phyloP scores from a whole-genome alignment of 2,797 vertebrate species.

The Argyrosomus regius region DNA sequence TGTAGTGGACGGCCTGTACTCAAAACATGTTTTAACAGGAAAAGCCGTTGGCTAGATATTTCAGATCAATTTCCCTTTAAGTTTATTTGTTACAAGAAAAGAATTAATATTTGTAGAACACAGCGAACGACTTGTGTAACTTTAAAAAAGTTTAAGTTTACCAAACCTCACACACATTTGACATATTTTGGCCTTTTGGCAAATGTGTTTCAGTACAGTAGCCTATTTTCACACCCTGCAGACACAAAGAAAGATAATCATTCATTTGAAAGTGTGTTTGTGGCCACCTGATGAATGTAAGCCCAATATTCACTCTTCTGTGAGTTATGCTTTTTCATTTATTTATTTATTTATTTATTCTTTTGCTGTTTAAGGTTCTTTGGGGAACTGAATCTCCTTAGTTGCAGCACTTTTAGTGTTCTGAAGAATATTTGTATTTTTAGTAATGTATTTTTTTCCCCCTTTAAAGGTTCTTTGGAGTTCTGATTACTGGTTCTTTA shows the following conservation, averaged over 20 bases:
- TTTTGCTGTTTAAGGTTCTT: no score
- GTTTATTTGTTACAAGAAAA: background rate
- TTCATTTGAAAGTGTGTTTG: background rate
- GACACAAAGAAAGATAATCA: background rate
- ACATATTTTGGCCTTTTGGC: background rate
- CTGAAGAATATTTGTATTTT: no score
- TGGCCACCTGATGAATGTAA: background rate
- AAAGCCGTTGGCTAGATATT: background rate
- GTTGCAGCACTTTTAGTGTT: no score
- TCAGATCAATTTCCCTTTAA: no score
- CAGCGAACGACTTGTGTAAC: background rate
- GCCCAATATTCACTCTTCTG: no score
- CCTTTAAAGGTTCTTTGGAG: no score
- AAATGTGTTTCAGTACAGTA: background rate
- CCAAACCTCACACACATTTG: background rate
- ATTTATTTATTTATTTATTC: no score
- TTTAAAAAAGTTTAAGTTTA: background rate
- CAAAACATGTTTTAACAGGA: background rate
- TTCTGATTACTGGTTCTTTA: no score
- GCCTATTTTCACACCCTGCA: background rate
- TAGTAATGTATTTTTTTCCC: no score
- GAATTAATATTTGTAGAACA: background rate
- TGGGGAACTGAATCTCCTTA: no score
- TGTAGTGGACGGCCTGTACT: background rate
- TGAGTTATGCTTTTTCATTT: no score